Evolutionary conservation across 1,140 invertebrate genomes (phyloP).

Genomic region (Telenomus remus): DNA sequence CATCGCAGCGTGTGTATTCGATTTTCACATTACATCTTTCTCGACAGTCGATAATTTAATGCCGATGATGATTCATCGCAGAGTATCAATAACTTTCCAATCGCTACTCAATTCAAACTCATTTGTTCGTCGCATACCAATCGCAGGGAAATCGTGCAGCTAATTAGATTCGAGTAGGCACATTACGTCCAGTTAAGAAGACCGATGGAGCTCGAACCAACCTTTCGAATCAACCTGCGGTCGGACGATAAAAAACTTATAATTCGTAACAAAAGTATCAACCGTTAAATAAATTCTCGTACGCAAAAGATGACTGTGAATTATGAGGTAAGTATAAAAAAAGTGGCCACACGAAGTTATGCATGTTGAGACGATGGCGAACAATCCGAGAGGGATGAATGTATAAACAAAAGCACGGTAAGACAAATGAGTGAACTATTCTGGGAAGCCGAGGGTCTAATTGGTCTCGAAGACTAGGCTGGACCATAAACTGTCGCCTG

Average conservation of each 20-base stretch:
- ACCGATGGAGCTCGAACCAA: constrained; percentile 5
- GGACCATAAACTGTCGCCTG: constrained; percentile 76
- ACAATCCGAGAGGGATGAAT: constrained; percentile 23
- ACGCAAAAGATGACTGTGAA: constrained; percentile 22
- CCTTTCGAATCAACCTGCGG: constrained; percentile 2
- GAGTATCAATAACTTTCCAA: constrained; percentile 56
- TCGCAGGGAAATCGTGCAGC: constrained; percentile 35
- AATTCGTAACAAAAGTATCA: constrained; percentile 38
- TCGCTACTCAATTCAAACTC: constrained; percentile 53
- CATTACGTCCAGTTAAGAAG: constrained; percentile 41
- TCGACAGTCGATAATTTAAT: constrained; percentile 58
- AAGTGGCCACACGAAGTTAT: constrained; percentile 32
- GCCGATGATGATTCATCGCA: constrained; percentile 50
- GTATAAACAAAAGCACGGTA: constrained; percentile 35
- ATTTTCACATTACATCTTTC: constrained; percentile 54
- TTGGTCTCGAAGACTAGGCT: constrained; percentile 69
- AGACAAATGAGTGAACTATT: constrained; percentile 62
- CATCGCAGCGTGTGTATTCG: constrained; percentile 31
- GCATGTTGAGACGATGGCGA: constrained; percentile 44
- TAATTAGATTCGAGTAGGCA: constrained; percentile 46
- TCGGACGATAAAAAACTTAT: constrained; percentile 13
- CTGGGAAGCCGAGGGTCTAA: constrained; percentile 72
- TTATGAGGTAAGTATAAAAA: constrained; percentile 44
- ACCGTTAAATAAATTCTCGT: constrained; percentile 40
- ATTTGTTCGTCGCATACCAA: constrained; percentile 47